Conservation (phyloP, 2,888 invertebrate species). For the Parapristionchus giblindavisi region DNA sequence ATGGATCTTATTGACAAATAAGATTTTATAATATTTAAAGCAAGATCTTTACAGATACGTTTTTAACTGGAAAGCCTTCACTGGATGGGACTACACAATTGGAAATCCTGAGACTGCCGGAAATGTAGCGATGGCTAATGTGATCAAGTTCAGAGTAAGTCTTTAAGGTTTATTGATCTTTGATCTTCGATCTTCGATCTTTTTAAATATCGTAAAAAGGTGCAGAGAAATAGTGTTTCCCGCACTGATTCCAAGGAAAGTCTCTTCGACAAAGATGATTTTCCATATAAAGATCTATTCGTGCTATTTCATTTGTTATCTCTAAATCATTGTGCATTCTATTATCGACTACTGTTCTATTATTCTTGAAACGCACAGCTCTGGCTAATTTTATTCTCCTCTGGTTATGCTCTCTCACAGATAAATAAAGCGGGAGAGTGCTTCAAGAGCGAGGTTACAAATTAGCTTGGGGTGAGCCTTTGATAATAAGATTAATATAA, state of each 20-base stretch:
- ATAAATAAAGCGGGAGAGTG: background rate
- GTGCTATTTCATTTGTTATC: too few relatives aligned
- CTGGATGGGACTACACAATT: conserved; percentile 98
- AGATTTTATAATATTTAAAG: background rate
- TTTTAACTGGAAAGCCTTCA: conserved; percentile 76
- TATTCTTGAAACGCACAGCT: background rate
- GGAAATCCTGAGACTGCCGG: conserved; percentile 94
- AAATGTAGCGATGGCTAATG: conserved; percentile 76
- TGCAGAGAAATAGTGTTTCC: too few relatives aligned
- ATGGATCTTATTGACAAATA: too few relatives aligned
- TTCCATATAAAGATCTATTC: too few relatives aligned
- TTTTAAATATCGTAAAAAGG: too few relatives aligned
- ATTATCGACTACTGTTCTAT: too few relatives aligned
- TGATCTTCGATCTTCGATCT: background rate
- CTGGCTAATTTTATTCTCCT: background rate
- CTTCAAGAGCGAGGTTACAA: background rate
- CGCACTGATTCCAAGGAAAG: too few relatives aligned
- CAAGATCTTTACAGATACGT: conserved; percentile 75
- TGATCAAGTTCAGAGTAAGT: conserved; percentile 70
- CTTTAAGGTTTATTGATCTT: background rate
- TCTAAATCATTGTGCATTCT: too few relatives aligned
- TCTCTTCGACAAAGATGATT: too few relatives aligned
- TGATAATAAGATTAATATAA: background rate
- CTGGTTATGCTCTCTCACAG: background rate
- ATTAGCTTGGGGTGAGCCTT: too few relatives aligned